These are phyloP conservation scores for pig (Sus scrofa) DNA, from an alignment of 2,113 vertebrate species.

Conservation along the genomic window T2T-Sscrofa CM000814.6:57128501-57129000, in stretches of 20 bases:
- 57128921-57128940: constrained; percentile 23
- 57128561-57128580: too few relatives aligned
- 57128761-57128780: neutral
- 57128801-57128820: neutral
- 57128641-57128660: neutral
- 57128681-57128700: too few relatives aligned
- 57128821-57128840: neutral
- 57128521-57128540: neutral
- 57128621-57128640: neutral
- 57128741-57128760: neutral
- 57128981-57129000: too few relatives aligned
- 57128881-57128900: neutral
- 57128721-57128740: too few relatives aligned
- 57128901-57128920: neutral
- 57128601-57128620: neutral
- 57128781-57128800: neutral
- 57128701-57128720: too few relatives aligned
- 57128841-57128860: neutral
- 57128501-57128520: neutral
- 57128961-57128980: neutral
- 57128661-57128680: neutral
- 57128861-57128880: neutral
- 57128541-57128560: neutral
- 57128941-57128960: neutral
- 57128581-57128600: neutral